A percentile compares a stretch with the other conserved stretches of the same genome.
Evolutionary conservation across 2,888 invertebrate species (phyloP).

Genomic region (Conistra vaccinii): DNA sequence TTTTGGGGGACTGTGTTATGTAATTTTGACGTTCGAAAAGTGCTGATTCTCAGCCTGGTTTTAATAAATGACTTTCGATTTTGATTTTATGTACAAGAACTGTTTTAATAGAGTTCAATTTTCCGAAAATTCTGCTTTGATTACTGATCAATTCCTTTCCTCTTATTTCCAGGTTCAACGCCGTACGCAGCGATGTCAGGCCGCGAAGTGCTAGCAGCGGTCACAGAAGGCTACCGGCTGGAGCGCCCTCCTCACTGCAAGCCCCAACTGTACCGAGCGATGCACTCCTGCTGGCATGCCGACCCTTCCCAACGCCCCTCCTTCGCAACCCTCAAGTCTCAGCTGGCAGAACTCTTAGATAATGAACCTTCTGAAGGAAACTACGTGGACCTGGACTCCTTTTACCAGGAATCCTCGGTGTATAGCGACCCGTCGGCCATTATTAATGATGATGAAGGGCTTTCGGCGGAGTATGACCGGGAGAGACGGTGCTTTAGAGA

Average conservation of each 20-base stretch:
- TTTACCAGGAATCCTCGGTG: slow-evolving; percentile 92
- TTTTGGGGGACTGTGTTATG: too few relatives aligned
- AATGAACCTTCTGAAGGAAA: slow-evolving; percentile 92
- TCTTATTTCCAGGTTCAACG: slow-evolving; percentile 92
- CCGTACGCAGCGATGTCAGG: slow-evolving; percentile 96
- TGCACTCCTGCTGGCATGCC: slow-evolving; percentile 91
- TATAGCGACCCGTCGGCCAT: slow-evolving; percentile 90
- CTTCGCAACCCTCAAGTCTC: slow-evolving; percentile 91
- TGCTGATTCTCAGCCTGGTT: too few relatives aligned
- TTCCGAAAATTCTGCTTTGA: neutral
- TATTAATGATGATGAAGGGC: slow-evolving; percentile 87
- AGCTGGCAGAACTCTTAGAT: slow-evolving; percentile 91
- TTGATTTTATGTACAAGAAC: too few relatives aligned
- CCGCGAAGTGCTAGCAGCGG: slow-evolving; percentile 95
- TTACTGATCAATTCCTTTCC: too few relatives aligned
- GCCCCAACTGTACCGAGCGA: slow-evolving; percentile 89
- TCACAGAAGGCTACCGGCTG: slow-evolving; percentile 94
- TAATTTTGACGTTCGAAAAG: too few relatives aligned
- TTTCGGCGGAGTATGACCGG: slow-evolving; percentile 87
- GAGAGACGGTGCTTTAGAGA: slow-evolving; percentile 87
- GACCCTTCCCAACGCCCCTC: slow-evolving; percentile 94
- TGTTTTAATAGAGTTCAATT: too few relatives aligned
- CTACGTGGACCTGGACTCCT: slow-evolving; percentile 93
- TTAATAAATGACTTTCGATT: too few relatives aligned
- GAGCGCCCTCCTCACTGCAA: slow-evolving; percentile 95